Percentiles rank a stretch among this genome's conserved stretches.
phyloP scores from a whole-genome alignment of 2,113 vertebrate species.

The Riparia riparia region DNA sequence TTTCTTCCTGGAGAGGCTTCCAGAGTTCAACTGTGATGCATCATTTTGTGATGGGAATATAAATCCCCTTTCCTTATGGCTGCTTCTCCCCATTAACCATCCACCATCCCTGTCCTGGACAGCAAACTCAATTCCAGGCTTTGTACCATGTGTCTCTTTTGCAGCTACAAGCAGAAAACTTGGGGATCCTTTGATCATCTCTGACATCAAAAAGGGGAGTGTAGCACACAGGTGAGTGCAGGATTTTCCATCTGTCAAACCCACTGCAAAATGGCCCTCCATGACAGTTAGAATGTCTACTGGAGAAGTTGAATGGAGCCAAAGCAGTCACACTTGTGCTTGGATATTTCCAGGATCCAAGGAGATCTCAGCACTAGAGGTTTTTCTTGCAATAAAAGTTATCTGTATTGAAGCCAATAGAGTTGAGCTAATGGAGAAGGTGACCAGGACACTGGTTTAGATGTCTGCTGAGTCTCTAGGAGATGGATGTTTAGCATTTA shows the following conservation, averaged over 20 bases:
- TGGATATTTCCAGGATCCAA: not conserved
- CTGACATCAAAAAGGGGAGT: conserved; percentile 95
- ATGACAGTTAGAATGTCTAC: not conserved
- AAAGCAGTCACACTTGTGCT: not conserved
- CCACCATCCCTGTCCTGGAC: accelerated
- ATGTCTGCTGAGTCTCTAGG: not conserved
- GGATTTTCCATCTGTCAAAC: not conserved
- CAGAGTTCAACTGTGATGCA: not conserved
- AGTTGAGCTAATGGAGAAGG: not conserved
- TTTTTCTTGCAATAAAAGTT: not conserved
- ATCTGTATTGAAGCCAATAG: not conserved
- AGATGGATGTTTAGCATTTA: not conserved
- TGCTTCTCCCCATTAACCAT: not conserved
- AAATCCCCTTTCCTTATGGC: not conserved
- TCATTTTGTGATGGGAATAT: not conserved
- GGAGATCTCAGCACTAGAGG: not conserved
- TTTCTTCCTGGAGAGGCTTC: not conserved
- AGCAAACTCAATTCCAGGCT: not conserved
- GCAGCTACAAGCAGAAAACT: conserved; percentile 89
- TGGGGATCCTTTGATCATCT: conserved; percentile 94
- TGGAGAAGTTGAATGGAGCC: not conserved
- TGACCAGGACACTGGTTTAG: not conserved
- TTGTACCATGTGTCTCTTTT: conserved; percentile 13
- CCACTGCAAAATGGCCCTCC: not conserved
- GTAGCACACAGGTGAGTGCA: conserved; percentile 91